Base-by-base conservation (phyloP, 1,140 invertebrate species). In the Heliconius nattereri region DNA sequence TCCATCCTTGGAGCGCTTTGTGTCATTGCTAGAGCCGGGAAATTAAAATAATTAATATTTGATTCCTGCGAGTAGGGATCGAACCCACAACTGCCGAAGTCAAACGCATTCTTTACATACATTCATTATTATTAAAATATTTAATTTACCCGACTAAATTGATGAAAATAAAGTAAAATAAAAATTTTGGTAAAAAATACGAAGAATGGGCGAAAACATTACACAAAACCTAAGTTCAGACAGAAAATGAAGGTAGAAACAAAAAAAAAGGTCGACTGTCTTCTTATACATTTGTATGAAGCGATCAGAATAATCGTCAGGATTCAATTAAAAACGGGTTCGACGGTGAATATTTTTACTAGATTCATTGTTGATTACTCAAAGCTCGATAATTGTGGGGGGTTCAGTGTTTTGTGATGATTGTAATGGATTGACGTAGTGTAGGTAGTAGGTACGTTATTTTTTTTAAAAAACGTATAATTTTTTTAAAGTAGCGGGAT, bases 281-380 rank as follows among this genome's bases (percentile, higher is more conserved):
- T 29, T 29, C 60, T 66, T 66, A 66, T 66, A 66, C 60, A 66
- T 66, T 66, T 66, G 60, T 66, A 66, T 66, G 60, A 26, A 66
- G 5, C 60, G 60, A 74, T 75, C 73, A 54, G 73, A 57, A 83
- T 82, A 83, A 83, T 81, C 80, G 78, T 71, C 80, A 54, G 76
- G 71, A 77, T 85, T 83, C 82, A 85, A 85, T 85, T 85, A 85
- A 78, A 78, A 78, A 57, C 76, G 54, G 37, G 60, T 45, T 40
- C 23, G 60, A 70, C 60, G 75, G 60, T 70, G 60, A 66, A 66
- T 66, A 66, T 66, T 66, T 66, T 66, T 66, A 66, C 60, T 66
- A 66, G 60, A 66, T 66, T 66, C 60, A 66, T 29, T 66, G 26
- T 66, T 66, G 60, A 66, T 66, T 66, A 26, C 60, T 66, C 60